Evolutionary conservation across 2,113 vertebrate species (phyloP).

Genomic region (Motacilla tschutschensis): DNA sequence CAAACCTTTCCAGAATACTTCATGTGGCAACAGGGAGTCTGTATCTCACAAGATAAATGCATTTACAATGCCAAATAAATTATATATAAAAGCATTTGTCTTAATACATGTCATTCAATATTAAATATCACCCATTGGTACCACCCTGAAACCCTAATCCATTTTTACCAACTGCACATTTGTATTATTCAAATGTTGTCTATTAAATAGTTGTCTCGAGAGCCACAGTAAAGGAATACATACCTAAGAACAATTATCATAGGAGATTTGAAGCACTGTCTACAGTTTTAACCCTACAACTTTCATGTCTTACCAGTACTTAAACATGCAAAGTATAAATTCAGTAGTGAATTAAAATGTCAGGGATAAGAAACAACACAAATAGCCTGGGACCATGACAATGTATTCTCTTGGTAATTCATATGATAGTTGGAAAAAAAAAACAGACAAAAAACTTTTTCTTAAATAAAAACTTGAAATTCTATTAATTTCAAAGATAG

Average conservation of each 20-base stretch:
- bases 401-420: conserved; percentile 1
- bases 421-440: neutral
- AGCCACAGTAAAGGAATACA: conserved; percentile 46
- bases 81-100: conserved; percentile 85
- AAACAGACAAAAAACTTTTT: neutral
- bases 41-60: conserved; percentile 80
- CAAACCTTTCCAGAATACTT: conserved; percentile 79
- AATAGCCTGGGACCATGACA: conserved; percentile 24
- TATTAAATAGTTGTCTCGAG: conserved; percentile 68
- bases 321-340: conserved; percentile 45
- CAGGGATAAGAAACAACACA: conserved; percentile 36
- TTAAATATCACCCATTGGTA: conserved; percentile 80
- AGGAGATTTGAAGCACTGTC: conserved; percentile 57
- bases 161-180: conserved; percentile 72
- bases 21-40: conserved; percentile 79
- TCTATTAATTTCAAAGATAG: neutral
- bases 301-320: conserved; percentile 57
- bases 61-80: conserved; percentile 84
- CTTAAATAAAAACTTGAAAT: neutral
- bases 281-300: conserved; percentile 51
- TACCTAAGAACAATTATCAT: conserved; percentile 54
- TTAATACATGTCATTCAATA: conserved; percentile 85
- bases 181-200: conserved; percentile 72
- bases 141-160: conserved; percentile 74
- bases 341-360: conserved; percentile 56